These are phyloP conservation scores for Dreissena polymorpha DNA, from an alignment of 1,140 invertebrate genomes.

Conservation along the genomic window DNA sequence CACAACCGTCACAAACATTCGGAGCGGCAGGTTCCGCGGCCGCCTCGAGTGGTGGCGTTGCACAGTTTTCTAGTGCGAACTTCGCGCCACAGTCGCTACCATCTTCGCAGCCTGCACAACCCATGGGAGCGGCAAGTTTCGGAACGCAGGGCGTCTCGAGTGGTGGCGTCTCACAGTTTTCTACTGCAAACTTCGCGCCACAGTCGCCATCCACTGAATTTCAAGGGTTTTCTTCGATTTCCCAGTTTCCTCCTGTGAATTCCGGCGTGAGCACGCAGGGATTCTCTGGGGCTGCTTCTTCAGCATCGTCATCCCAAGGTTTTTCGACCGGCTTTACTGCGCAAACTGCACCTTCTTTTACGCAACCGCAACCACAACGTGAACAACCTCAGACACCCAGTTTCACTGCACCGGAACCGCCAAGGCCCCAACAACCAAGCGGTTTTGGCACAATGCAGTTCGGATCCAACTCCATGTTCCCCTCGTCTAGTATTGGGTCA, in stretches of 20 bases:
- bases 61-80: background rate
- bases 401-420: background rate
- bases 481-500: no score
- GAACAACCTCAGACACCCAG: background rate
- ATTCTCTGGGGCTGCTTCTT: no score
- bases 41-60: background rate
- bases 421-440: background rate
- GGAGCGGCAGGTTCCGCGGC: background rate
- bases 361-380: background rate
- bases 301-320: no score
- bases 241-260: no score
- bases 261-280: no score
- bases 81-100: background rate
- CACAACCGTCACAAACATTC: conserved; percentile 3
- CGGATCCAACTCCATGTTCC: background rate
- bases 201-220: background rate
- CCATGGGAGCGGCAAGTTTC: background rate
- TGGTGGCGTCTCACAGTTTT: background rate
- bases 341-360: no score
- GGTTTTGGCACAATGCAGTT: background rate
- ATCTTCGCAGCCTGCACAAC: background rate
- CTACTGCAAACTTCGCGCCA: background rate
- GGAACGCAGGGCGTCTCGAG: background rate
- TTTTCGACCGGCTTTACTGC: no score
- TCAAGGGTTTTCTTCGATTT: no score